Evolutionary conservation across 2,888 invertebrate genomes (phyloP), one percentile per base, ranked within the genome.

Genomic region (Hyppa rectilinea): DNA sequence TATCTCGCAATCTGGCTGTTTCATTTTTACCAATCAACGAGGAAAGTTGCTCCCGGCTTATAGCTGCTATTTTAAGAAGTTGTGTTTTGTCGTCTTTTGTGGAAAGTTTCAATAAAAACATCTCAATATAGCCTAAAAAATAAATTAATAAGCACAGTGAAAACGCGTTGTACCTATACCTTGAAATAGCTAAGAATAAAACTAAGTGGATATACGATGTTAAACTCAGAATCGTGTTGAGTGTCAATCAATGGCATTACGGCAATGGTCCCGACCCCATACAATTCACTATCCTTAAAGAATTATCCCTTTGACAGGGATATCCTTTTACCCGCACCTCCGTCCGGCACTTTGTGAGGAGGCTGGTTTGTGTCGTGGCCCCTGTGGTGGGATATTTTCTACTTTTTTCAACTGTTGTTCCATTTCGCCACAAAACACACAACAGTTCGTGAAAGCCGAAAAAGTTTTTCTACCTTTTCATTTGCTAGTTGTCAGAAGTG

Each of bases 231-330:
- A 38, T 23, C 34, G 49, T 69, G 81, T 77, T 62, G 71, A 63
- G 55, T 56, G 52, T 66, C 82, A 78, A 78, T 78, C 78, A 71
- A 61, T 43, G 49, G 34, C 29, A 34, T 50, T 38, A 76, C 26
- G 53, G 14, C 20, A 10, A 9, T 49, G 12, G 38, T 29, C 50
- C 50, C 60, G 53, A 56, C 45, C 66, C 52, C 72, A 47, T 81
- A 49, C 66, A 53, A 70, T 79, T 71, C 55, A 78, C 60, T 61
- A 79, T 67, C 60, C 78, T 67, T 63, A 67, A 71, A 78, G 82
- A 78, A 78, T 78, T 64, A 78, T 49, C 49, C 49, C 26, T 72
- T 78, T 58, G 64, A 78, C 78, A 71, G 31, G 43, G 56, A 64
- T 78, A 71, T 64, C 82, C 72, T 66, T 52, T 66, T 63, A 78